These are phyloP conservation scores for Pandemis heparana DNA, from an alignment of 2,888 invertebrate species.

Conservation along the genomic window DNA sequence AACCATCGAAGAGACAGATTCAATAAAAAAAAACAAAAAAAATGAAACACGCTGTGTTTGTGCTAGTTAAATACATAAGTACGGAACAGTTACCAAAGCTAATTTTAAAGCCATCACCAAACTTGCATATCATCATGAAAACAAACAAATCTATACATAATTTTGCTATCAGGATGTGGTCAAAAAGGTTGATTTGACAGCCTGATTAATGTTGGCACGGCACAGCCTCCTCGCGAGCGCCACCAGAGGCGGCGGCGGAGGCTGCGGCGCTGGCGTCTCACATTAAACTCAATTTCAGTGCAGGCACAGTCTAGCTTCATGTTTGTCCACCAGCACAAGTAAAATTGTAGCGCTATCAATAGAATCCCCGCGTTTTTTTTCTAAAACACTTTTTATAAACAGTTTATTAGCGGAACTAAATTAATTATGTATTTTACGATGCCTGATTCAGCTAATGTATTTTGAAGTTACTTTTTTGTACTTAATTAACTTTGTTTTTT, in stretches of 20 bases:
- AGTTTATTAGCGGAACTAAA: conserved; percentile 21
- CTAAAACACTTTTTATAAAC: not conserved
- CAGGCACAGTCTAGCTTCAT: not conserved
- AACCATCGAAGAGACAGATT: too few relatives aligned
- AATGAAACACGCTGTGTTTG: too few relatives aligned
- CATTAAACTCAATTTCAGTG: not conserved
- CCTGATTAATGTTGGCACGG: conserved; percentile 46
- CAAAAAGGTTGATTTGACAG: conserved; percentile 46
- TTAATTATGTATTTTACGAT: conserved; percentile 34
- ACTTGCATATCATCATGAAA: conserved; percentile 9
- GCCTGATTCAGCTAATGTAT: conserved; percentile 27
- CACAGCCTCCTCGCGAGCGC: not conserved
- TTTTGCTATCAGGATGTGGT: conserved; percentile 42
- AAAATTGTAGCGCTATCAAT: conserved; percentile 3
- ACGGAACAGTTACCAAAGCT: not conserved
- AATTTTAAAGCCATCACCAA: not conserved
- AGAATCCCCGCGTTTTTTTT: conserved; percentile 15
- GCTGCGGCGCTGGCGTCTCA: not conserved
- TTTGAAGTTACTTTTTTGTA: conserved; percentile 14
- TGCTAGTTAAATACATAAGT: too few relatives aligned
- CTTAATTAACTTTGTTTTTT: not conserved
- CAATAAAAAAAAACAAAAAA: too few relatives aligned
- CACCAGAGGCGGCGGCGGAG: not conserved
- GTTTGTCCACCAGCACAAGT: not conserved
- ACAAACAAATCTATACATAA: conserved; percentile 1